A percentile compares a stretch with the other conserved stretches of the same genome.
Conservation (phyloP, 2,797 vertebrate species). For the Coendou prehensilis region DNA sequence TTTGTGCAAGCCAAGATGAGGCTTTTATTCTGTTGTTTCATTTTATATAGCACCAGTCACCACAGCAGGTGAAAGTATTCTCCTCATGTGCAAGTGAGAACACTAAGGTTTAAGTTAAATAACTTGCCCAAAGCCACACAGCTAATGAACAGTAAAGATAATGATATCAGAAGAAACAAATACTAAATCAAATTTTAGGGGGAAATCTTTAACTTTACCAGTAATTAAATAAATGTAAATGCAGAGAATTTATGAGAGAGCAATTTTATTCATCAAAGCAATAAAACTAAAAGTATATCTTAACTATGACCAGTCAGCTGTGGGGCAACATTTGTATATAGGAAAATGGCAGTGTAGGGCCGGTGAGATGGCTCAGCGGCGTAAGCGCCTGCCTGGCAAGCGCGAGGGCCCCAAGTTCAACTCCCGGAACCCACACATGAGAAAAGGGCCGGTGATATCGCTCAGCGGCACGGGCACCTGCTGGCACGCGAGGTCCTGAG, state of each 20-base stretch:
- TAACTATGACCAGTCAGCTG: not conserved
- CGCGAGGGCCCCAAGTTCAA: too few relatives aligned
- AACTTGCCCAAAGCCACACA: not conserved
- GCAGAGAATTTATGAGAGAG: not conserved
- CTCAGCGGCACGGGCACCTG: too few relatives aligned
- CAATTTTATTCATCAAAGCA: slow-evolving; percentile 33
- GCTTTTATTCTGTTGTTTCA: not conserved
- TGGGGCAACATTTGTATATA: not conserved
- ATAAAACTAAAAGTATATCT: slow-evolving; percentile 5
- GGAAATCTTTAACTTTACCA: not conserved
- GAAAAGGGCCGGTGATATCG: too few relatives aligned
- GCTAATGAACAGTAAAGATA: slow-evolving; percentile 1
- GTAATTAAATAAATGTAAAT: slow-evolving; percentile 47
- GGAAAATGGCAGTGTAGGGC: not conserved
- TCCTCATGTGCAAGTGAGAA: not conserved
- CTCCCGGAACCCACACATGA: too few relatives aligned
- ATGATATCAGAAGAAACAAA: slow-evolving; percentile 48
- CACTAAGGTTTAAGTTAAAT: slow-evolving; percentile 12
- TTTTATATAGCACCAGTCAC: not conserved
- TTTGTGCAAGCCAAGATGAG: not conserved
- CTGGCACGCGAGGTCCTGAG: too few relatives aligned
- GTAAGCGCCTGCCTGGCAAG: too few relatives aligned
- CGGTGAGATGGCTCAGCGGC: too few relatives aligned
- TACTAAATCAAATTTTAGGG: not conserved
- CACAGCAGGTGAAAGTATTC: not conserved